Percentiles rank a stretch among this genome's conserved stretches.
Conservation (phyloP, 2,797 vertebrate species). For the Mormyrops attenuatus region DNA sequence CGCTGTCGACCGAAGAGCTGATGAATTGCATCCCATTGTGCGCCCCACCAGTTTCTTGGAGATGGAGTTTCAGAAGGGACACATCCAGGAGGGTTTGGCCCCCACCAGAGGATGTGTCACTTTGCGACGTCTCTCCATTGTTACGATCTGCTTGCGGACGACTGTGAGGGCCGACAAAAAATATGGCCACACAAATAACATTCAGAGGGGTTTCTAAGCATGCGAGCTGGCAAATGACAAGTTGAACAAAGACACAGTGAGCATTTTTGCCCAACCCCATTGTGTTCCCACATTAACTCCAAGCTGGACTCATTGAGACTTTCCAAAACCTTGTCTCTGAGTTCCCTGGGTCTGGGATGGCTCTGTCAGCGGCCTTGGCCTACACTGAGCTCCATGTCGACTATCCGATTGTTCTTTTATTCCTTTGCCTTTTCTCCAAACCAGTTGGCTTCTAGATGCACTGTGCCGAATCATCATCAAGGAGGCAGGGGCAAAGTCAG, state of each 20-base stretch:
- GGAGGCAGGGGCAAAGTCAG: slow-evolving; percentile 51
- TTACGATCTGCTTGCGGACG: slow-evolving; percentile 50
- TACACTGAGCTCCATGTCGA: slow-evolving; percentile 55
- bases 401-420: slow-evolving; percentile 59
- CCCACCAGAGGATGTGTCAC: slow-evolving; percentile 50
- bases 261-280: slow-evolving; percentile 66
- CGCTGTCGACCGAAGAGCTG: slow-evolving; percentile 39
- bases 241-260: slow-evolving; percentile 71
- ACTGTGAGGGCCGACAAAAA: slow-evolving; percentile 61
- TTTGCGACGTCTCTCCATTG: slow-evolving; percentile 61
- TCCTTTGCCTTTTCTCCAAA: slow-evolving; percentile 36
- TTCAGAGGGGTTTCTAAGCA: slow-evolving; percentile 70
- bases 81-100: slow-evolving; percentile 48
- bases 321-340: slow-evolving; percentile 70
- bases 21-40: slow-evolving; percentile 42
- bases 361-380: slow-evolving; percentile 66
- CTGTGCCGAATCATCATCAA: slow-evolving; percentile 45
- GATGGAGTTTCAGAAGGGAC: slow-evolving; percentile 44
- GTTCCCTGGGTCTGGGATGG: slow-evolving; percentile 49
- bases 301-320: slow-evolving; percentile 68
- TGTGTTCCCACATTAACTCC: slow-evolving; percentile 71
- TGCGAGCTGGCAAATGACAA: slow-evolving; percentile 72
- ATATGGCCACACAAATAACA: slow-evolving; percentile 69
- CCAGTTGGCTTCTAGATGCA: slow-evolving; percentile 52
- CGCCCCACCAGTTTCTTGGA: slow-evolving; percentile 58